Base-by-base conservation (phyloP, 2,888 invertebrate species). In the Philereme vetulata region DNA sequence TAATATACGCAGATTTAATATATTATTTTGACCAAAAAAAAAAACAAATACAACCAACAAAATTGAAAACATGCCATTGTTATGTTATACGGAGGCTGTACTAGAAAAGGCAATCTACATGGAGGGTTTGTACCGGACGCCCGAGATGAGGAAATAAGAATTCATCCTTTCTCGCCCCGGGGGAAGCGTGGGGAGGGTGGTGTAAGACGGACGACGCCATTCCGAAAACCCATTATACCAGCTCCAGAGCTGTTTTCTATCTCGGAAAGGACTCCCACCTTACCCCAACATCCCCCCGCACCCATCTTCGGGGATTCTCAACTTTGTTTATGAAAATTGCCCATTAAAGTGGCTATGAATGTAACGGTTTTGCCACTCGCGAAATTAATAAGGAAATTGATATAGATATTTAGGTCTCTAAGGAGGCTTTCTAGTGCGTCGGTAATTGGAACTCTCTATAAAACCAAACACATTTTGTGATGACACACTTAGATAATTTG, bases 221-320 rank as follows among this genome's bases (percentile, higher is more conserved):
- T 95, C 94, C 94, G 93, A 93, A 93, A 93, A 93, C 93, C 94
- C 94, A 94, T 94, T 94, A 94, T 93, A 93, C 94, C 92, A 93
- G 93, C 93, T 89, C 93, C 86, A 89, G 93, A 92, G 93, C 93
- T 93, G 94, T 93, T 93, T 93, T 93, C 88, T 90, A 88, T 86
- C 85, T 92, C 85, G 91, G 88, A 88, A 84, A 84, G 65, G 82
- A 90, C 92, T 90, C 83, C 82, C 84, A 84, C 79, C 74, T 68
- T 74, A 72, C 70, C 75, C 77, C 75, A 69, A 65, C 70, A 74
- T 77, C 76, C 73, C 43, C 77, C 70, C 72, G 62, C 74, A 72
- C 74, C 77, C 75, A 72, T 78, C 81, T 81, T 82, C 84, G 72
- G 83, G 86, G 87, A 86, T 87, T 89, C 90, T 84, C 89, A 85